Conservation (phyloP, 2,888 invertebrate genomes). For the Sinohyriopsis cumingii region DNA sequence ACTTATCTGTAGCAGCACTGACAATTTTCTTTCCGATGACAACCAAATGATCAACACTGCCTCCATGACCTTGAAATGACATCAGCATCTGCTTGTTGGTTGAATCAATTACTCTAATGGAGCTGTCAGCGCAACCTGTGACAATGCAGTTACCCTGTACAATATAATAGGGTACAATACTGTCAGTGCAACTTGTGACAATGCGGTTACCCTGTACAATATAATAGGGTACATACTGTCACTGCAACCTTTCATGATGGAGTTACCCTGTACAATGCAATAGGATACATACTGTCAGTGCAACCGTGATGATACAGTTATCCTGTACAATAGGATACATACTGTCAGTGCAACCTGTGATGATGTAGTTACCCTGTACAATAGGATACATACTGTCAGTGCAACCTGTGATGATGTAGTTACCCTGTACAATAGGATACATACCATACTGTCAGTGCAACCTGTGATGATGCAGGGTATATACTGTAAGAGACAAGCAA, state of each 20-base stretch:
- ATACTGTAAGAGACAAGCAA: too few relatives aligned
- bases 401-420: conserved; percentile 59
- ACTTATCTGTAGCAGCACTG: conserved; percentile 61
- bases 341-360: conserved; percentile 56
- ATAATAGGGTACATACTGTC: too few relatives aligned
- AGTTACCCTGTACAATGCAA: background rate
- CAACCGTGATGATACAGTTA: conserved; percentile 60
- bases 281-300: conserved; percentile 41
- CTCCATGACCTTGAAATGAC: conserved; percentile 56
- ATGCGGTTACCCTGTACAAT: conserved; percentile 17
- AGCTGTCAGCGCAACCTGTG: conserved; percentile 61
- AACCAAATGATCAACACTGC: conserved; percentile 57
- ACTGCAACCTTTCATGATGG: background rate
- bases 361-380: conserved; percentile 52
- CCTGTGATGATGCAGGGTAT: background rate
- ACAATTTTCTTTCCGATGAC: conserved; percentile 55
- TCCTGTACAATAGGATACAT: conserved; percentile 27
- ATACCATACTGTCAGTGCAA: too few relatives aligned
- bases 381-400: conserved; percentile 41
- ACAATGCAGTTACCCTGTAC: conserved; percentile 54
- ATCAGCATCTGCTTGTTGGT: conserved; percentile 46
- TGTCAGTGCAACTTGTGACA: background rate
- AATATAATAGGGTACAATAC: background rate
- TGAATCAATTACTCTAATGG: conserved; percentile 54
- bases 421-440: conserved; percentile 37